Conservation (phyloP, 2,888 invertebrate genomes). For the Hyalella azteca region DNA sequence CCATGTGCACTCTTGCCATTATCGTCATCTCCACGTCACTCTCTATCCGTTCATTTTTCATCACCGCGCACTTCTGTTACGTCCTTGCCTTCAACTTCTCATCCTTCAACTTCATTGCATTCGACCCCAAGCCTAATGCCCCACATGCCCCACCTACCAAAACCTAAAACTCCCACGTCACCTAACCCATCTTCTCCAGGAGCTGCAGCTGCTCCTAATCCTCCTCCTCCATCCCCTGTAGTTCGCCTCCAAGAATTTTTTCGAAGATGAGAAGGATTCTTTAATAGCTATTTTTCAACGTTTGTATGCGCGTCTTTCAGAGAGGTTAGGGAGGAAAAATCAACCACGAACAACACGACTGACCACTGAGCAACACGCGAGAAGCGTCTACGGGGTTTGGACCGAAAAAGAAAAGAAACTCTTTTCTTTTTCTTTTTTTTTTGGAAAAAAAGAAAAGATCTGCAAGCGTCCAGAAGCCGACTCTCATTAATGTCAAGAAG, state of each 20-base stretch:
- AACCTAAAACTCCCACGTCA: not conserved
- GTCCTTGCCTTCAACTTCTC: too few relatives aligned
- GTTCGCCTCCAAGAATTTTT: not conserved
- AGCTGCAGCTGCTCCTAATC: not conserved
- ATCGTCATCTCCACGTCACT: not conserved
- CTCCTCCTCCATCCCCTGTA: not conserved
- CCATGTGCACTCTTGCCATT: not conserved
- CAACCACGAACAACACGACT: conserved; percentile 42
- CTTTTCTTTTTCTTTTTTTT: too few relatives aligned
- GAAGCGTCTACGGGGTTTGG: conserved; percentile 52
- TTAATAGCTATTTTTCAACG: conserved; percentile 45
- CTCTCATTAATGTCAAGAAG: conserved; percentile 51
- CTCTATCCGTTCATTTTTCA: not conserved
- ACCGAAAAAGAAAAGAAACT: conserved; percentile 42
- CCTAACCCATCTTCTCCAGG: not conserved
- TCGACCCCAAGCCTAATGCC: not conserved
- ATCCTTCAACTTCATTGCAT: not conserved
- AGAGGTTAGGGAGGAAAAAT: conserved; percentile 52
- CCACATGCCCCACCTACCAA: not conserved
- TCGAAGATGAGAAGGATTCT: conserved; percentile 45
- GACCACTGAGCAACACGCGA: conserved; percentile 51
- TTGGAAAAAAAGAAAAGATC: too few relatives aligned
- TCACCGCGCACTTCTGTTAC: not conserved
- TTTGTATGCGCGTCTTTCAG: conserved; percentile 47
- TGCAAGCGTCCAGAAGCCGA: conserved; percentile 46